These are phyloP conservation scores for Trachymyrmex cornetzi DNA, from an alignment of 1,140 invertebrate genomes.

Conservation along the genomic window DNA sequence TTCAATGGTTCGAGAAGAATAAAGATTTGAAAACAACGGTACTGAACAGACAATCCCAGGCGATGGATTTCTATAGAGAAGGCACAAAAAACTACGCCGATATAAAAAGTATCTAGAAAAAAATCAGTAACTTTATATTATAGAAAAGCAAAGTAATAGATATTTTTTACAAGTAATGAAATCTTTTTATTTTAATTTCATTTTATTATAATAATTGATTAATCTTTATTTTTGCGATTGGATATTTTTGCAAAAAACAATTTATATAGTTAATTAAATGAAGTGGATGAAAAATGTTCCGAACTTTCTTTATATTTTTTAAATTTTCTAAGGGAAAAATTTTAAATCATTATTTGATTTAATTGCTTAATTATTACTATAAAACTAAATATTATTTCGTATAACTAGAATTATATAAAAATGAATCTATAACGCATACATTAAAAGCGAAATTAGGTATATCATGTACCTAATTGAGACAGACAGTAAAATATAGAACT, in stretches of 20 bases:
- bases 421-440: not conserved
- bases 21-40: not conserved
- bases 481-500: not conserved
- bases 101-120: conserved; percentile 3
- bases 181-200: conserved; percentile 1
- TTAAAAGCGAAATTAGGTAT: not conserved
- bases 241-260: not conserved
- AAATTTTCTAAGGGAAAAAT: not conserved
- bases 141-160: not conserved
- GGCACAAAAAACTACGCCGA: not conserved
- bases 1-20: not conserved
- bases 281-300: not conserved
- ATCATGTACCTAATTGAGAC: not conserved
- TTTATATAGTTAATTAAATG: not conserved
- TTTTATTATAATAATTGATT: not conserved
- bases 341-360: not conserved
- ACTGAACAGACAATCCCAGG: not conserved
- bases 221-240: not conserved
- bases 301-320: not conserved
- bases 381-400: no score
- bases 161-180: not conserved
- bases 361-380: not conserved
- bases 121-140: not conserved
- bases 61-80: no score
- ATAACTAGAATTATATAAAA: not conserved